Conservation (phyloP, 2,113 vertebrate species). For the Gallinago media region DNA sequence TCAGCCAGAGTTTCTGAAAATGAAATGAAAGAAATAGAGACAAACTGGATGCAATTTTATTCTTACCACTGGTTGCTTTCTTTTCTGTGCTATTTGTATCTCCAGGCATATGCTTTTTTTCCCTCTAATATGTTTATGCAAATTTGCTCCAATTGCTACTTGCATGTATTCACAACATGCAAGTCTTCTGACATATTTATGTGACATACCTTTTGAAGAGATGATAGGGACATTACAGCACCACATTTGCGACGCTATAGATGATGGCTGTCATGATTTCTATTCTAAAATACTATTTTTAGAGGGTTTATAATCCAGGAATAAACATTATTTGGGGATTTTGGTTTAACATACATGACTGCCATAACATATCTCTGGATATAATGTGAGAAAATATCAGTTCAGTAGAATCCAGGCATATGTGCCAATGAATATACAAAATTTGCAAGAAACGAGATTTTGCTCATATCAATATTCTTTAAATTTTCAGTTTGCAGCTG, state of each 20-base stretch:
- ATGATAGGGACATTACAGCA: constrained; percentile 22
- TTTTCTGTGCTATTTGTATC: background rate
- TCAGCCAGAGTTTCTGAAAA: background rate
- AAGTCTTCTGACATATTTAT: constrained; percentile 56
- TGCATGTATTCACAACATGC: constrained; percentile 55
- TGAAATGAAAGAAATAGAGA: background rate
- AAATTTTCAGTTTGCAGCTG: background rate
- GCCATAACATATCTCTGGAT: background rate
- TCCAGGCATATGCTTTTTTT: background rate
- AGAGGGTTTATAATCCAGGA: background rate
- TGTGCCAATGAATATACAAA: background rate
- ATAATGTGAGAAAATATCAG: background rate
- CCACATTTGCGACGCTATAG: background rate
- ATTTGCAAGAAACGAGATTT: background rate
- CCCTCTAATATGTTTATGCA: constrained; percentile 39
- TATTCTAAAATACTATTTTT: constrained; percentile 6
- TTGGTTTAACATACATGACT: background rate
- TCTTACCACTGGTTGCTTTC: background rate
- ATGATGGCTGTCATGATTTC: background rate
- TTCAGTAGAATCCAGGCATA: background rate
- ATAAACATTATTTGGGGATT: constrained; percentile 15
- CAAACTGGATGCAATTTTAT: background rate
- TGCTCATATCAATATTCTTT: background rate
- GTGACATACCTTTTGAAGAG: constrained; percentile 43
- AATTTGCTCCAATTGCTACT: constrained; percentile 58